Conservation (phyloP, 2,113 vertebrate genomes). For the Connochaetes taurinus region DNA sequence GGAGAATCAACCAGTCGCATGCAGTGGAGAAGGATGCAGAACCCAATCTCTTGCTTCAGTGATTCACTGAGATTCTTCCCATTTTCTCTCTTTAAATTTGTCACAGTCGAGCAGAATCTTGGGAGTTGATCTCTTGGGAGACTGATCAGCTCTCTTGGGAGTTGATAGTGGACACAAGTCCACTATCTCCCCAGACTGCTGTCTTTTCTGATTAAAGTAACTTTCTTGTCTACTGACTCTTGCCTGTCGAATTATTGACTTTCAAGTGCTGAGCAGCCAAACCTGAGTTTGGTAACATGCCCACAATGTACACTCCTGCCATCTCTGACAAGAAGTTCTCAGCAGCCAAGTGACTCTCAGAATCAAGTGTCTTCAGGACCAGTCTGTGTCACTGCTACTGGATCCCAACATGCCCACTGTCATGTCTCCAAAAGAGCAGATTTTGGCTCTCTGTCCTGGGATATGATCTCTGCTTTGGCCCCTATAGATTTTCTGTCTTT, state of each 20-base stretch:
- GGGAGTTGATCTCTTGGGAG: background rate
- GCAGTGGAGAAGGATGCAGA: background rate
- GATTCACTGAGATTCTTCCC: background rate
- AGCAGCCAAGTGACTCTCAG: background rate
- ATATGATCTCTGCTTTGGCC: too few relatives aligned
- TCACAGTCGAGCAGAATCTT: background rate
- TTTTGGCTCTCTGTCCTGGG: background rate
- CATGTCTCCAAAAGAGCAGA: background rate
- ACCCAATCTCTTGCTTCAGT: fast-evolving
- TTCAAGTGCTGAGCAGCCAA: background rate
- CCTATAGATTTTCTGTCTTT: background rate
- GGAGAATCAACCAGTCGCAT: background rate
- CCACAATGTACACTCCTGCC: fast-evolving
- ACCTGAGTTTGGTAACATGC: background rate
- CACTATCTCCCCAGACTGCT: background rate
- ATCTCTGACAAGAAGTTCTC: background rate
- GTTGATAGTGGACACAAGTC: background rate
- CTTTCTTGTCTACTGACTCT: background rate
- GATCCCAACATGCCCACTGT: background rate
- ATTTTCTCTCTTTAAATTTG: background rate
- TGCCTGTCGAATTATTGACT: background rate
- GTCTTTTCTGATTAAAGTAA: background rate
- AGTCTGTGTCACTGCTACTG: background rate
- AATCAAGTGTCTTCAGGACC: fast-evolving
- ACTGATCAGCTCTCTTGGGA: too few relatives aligned